Evolutionary conservation across 2,797 vertebrate genomes (phyloP).

Genomic region (Gallirallus australis): DNA sequence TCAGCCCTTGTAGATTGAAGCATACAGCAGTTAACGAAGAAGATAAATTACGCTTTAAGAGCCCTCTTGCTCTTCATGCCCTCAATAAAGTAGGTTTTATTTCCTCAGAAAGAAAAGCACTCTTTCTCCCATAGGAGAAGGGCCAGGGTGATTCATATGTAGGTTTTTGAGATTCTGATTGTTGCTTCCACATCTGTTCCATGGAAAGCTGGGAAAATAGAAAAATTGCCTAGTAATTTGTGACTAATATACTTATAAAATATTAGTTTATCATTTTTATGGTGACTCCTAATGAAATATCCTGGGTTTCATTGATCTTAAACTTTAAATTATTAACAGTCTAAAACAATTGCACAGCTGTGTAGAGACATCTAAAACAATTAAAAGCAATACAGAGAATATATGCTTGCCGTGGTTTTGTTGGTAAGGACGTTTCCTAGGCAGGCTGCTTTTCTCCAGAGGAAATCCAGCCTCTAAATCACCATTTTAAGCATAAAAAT

Average conservation of each 20-base stretch:
- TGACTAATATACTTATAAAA: slow-evolving; percentile 24
- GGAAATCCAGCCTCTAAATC: background rate
- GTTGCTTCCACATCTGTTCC: slow-evolving; percentile 2
- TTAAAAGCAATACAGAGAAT: slow-evolving; percentile 29
- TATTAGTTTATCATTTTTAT: slow-evolving; percentile 38
- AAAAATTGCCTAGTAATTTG: background rate
- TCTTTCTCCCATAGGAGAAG: background rate
- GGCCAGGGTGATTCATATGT: background rate
- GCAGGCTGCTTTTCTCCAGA: background rate
- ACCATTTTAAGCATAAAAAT: background rate
- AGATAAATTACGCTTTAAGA: slow-evolving; percentile 38
- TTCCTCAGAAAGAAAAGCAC: slow-evolving; percentile 32
- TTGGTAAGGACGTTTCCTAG: background rate
- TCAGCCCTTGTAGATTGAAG: background rate
- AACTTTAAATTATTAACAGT: slow-evolving; percentile 29
- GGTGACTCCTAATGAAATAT: slow-evolving; percentile 20
- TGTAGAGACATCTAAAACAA: slow-evolving; percentile 42
- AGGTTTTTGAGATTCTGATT: background rate
- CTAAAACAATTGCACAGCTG: background rate
- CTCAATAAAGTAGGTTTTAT: slow-evolving; percentile 32
- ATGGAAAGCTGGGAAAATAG: background rate
- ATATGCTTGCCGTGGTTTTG: background rate
- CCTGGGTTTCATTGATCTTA: background rate
- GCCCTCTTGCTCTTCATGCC: slow-evolving; percentile 10
- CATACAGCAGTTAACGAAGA: slow-evolving; percentile 2